Evolutionary conservation across 2,888 invertebrate genomes (phyloP), one percentile per base, ranked within the genome.

Genomic region (Tiliacea aurago): DNA sequence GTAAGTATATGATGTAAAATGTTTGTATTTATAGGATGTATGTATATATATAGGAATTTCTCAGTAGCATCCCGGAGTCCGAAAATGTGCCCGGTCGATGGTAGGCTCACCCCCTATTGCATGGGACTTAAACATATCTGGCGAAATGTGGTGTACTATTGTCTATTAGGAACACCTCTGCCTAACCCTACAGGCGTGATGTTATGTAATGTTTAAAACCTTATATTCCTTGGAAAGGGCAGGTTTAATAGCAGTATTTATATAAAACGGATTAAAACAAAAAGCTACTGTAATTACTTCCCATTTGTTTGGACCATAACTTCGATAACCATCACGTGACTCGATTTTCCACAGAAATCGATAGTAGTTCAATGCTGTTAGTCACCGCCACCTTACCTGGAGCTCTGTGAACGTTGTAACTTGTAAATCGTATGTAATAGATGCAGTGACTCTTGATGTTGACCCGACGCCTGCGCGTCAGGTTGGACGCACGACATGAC

Each of bases 381-480:
- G 28, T 41, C 10, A 49, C 23, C 41, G 37, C 13, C 18, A 1
- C 45, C 45, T 45, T n/a, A 63, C 37, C 18, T 0, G 33, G 23
- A 43, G 9, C 23, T 20, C 20, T n/a, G 37, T 20, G 28, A n/a
- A 18, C 11, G 18, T 72, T n/a, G 41, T 55, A 5, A 13, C 51
- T 66, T 47, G 37, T 66, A 33, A n/a, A 23, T 63, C 23, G n/a
- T 18, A 18, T 43, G 51, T 23, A 80, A 73, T 73, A 41, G 58
- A 78, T 78, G 67, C 73, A 80, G 66, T 63, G 77, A 78, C 80
- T 58, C 51, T 23, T 23, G 45, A 10, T 56, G 41, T 73, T 80
- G 51, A 66, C 63, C 63, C 47, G 28, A 13, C 55, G 33, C 13
- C 56, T 2, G 70, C 49, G 13, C 43, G 15, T 9, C 61, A 61